phyloP scores from a whole-genome alignment of 2,797 vertebrate genomes.

The Triplophysa yarkandensis region DNA sequence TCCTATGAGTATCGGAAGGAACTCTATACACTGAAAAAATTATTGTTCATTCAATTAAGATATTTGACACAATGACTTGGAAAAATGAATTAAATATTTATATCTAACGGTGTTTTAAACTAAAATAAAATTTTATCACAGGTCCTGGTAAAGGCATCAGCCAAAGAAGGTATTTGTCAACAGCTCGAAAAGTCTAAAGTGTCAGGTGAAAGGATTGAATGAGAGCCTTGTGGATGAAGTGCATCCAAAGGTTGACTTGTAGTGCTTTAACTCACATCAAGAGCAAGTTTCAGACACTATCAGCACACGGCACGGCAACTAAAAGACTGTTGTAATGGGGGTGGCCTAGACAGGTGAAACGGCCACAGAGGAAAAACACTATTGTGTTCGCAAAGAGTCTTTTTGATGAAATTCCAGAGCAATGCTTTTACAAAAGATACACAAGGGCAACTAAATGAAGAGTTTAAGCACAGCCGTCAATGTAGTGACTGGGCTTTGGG shows the following conservation, averaged over 20 bases:
- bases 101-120: too few species aligned
- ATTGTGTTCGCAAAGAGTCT: background rate
- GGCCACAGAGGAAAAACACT: background rate
- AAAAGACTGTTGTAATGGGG: background rate
- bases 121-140: too few species aligned
- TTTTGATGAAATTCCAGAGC: background rate
- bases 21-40: background rate
- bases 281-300: background rate
- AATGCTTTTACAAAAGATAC: background rate
- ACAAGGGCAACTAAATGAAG: background rate
- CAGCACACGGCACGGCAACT: background rate
- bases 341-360: background rate
- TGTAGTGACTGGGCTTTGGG: background rate
- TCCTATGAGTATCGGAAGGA: conserved; percentile 6
- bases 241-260: background rate
- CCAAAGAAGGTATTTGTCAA: background rate
- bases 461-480: background rate
- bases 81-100: too few species aligned
- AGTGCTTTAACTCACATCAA: background rate
- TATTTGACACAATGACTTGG: too few species aligned
- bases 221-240: background rate
- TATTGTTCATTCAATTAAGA: too few species aligned
- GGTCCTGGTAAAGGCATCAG: background rate
- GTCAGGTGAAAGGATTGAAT: background rate
- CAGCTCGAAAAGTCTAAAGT: background rate